Percentiles rank a stretch among this genome's conserved stretches.
Conservation (phyloP, 2,113 vertebrate species). For the Lophura nycthemera region DNA sequence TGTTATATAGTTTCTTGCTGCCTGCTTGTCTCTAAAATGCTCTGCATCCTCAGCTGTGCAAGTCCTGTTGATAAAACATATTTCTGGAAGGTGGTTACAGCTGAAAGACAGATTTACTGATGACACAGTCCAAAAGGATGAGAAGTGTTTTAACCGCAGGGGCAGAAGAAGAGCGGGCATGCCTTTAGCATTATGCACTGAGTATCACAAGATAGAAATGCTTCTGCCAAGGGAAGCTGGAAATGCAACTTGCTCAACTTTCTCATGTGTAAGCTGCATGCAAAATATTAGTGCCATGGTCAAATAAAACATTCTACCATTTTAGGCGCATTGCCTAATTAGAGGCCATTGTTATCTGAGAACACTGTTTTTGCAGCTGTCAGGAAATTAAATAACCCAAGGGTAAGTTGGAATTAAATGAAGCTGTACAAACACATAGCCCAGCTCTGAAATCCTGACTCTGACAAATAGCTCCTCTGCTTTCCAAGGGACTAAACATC, state of each 20-base stretch:
- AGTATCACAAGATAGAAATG: neutral
- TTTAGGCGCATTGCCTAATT: constrained; percentile 63
- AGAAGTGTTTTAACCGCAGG: neutral
- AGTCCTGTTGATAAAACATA: neutral
- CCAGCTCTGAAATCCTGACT: constrained; percentile 40
- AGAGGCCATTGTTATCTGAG: constrained; percentile 60
- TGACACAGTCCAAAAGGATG: constrained; percentile 4
- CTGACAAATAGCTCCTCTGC: constrained; percentile 20
- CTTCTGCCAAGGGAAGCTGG: constrained; percentile 19
- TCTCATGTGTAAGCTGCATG: constrained; percentile 21
- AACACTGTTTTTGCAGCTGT: constrained; percentile 69
- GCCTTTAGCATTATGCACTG: neutral
- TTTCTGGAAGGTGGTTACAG: constrained; percentile 45
- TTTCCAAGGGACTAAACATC: neutral
- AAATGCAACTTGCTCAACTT: neutral
- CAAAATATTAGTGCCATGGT: constrained; percentile 34
- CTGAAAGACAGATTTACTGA: constrained; percentile 37
- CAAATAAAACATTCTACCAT: constrained; percentile 52
- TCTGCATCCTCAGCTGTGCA: neutral
- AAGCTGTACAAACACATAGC: constrained; percentile 62
- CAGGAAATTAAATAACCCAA: constrained; percentile 71
- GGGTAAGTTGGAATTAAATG: constrained; percentile 60
- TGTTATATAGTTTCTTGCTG: neutral
- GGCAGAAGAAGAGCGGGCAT: neutral
- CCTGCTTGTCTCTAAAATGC: neutral